Evolutionary conservation across 2,888 invertebrate genomes (phyloP).

Genomic region (Leptinotarsa haldemani): DNA sequence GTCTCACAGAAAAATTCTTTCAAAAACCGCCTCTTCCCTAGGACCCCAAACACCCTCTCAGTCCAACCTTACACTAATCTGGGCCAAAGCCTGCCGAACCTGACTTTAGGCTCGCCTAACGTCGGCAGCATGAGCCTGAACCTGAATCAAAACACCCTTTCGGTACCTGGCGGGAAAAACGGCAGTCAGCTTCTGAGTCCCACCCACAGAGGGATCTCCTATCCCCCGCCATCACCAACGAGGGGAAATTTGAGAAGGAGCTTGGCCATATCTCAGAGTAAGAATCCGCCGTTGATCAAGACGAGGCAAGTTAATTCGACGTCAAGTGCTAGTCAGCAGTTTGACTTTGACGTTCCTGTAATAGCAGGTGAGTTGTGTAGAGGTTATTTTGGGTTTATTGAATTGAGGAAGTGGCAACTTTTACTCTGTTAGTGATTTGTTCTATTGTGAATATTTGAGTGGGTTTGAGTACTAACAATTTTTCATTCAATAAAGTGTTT

Average conservation of each 20-base stretch:
- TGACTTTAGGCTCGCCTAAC: conserved; percentile 68
- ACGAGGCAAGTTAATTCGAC: conserved; percentile 79
- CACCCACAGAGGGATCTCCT: conserved; percentile 79
- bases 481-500: too few species aligned
- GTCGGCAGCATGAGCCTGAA: conserved; percentile 60
- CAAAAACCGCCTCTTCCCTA: conserved; percentile 62
- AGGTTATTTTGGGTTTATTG: neutral
- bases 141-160: conserved; percentile 67
- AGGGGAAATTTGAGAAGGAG: conserved; percentile 76
- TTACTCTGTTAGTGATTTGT: neutral
- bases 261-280: conserved; percentile 78
- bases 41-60: conserved; percentile 78
- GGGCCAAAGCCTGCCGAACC: conserved; percentile 85
- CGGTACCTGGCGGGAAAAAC: conserved; percentile 67
- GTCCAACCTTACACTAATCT: conserved; percentile 78
- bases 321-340: conserved; percentile 58
- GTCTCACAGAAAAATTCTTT: conserved; percentile 62
- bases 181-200: conserved; percentile 69
- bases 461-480: too few species aligned
- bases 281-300: conserved; percentile 85
- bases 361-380: conserved; percentile 63
- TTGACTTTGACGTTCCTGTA: conserved; percentile 68
- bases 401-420: neutral
- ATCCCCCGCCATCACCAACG: conserved; percentile 84
- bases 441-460: neutral